phyloP scores from a whole-genome alignment of 2,113 vertebrate genomes.

The Mormoops blainvillei region DNA sequence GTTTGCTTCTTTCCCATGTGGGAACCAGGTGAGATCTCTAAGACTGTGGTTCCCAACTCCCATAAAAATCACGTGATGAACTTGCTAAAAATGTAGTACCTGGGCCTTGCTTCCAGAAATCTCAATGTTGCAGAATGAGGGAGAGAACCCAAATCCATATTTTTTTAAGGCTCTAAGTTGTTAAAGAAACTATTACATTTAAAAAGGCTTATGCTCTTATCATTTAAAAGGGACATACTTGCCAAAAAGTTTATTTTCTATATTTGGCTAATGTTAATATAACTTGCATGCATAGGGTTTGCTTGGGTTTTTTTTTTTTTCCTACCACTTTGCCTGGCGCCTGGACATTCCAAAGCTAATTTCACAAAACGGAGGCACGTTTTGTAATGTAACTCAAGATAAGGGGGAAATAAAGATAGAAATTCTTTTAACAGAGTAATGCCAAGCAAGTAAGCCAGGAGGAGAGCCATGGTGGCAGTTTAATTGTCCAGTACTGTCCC shows the following conservation, averaged over 20 bases:
- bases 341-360: not conserved
- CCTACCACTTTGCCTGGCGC: not conserved
- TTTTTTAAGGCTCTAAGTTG: not conserved
- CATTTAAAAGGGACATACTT: not conserved
- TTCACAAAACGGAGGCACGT: not conserved
- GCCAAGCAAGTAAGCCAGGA: not conserved
- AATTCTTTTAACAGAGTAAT: not conserved
- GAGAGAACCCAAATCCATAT: not conserved
- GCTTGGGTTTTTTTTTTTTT: not conserved
- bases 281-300: not conserved
- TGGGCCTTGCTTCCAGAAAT: not conserved
- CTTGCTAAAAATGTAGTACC: not conserved
- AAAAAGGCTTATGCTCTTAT: not conserved
- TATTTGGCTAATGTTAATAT: not conserved
- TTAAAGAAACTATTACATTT: not conserved
- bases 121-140: not conserved
- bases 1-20: not conserved
- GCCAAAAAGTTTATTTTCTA: not conserved
- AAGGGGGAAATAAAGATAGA: not conserved
- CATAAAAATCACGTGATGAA: not conserved
- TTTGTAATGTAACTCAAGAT: not conserved
- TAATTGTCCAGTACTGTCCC: not conserved
- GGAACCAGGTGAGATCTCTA: constrained; percentile 10
- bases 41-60: not conserved
- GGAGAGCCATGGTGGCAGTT: not conserved